Conservation (phyloP, 2,113 vertebrate genomes). For the Acinonyx jubatus region DNA sequence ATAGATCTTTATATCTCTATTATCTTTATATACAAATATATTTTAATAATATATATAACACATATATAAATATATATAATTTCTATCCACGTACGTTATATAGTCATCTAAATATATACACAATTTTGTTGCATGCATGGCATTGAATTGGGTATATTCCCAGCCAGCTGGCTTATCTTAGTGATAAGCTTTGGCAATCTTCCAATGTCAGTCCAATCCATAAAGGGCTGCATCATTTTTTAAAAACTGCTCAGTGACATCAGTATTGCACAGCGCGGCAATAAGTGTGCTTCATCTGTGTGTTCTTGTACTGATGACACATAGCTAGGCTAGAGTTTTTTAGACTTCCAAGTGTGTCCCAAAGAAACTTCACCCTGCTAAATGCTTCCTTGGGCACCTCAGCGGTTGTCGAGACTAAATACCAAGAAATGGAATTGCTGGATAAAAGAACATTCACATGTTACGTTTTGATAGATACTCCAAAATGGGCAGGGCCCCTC, state of each 20-base stretch:
- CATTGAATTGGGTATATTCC: not conserved
- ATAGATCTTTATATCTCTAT: not conserved
- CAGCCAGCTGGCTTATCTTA: not conserved
- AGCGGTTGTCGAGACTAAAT: not conserved
- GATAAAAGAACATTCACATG: not conserved
- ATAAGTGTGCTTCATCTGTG: not conserved
- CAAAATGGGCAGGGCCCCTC: not conserved
- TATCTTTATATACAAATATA: not conserved
- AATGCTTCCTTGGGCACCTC: not conserved
- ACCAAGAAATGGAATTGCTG: not conserved
- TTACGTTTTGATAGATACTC: not conserved
- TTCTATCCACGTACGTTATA: not conserved
- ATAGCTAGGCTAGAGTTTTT: not conserved
- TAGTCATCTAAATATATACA: not conserved
- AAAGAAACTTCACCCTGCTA: not conserved
- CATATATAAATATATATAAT: not conserved
- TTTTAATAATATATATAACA: not conserved
- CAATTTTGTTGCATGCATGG: not conserved
- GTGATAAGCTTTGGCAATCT: not conserved
- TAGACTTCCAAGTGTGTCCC: not conserved
- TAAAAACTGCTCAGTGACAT: not conserved
- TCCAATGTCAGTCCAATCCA: not conserved
- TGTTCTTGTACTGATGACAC: not conserved
- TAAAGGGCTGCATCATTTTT: not conserved
- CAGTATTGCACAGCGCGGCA: not conserved